Base-by-base conservation (phyloP, 2,113 vertebrate species). In the Ursus arctos region DNA sequence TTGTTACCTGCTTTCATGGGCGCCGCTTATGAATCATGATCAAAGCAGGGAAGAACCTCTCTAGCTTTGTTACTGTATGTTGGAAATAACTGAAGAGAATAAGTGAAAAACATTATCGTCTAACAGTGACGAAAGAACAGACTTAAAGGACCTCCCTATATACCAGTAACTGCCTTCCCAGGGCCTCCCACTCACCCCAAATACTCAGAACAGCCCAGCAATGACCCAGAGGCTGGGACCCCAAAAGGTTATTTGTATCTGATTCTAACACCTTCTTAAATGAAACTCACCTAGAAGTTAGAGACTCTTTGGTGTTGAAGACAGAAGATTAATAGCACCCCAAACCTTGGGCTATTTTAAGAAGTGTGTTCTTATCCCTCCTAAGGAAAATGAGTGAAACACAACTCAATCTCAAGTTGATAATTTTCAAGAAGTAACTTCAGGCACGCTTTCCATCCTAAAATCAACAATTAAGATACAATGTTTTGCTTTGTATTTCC, bases 381-480 rank as follows among this genome's bases (percentile, higher is more conserved):
- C 59, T 10, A 47, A 87, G 47, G 71, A 92, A 96, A 95, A 69
- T 61, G 2, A 74, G 24, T 67, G 31, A 81, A 80, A 57, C 18
- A 5, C 59, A 85, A 88, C 67, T 69, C n/a, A 74, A 43, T 21
- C 2, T 72, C 40, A 77, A 79, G 57, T 19, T 91, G 65, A 72
- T 90, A 77, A 12, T 33, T 79, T 92, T n/a, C 28, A 55, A 31
- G 33, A 95, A 74, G 31, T 47, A 71, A 92, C 3, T 28, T 53
- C 53, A 93, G 74, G 26, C 24, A 59, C 6, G 55, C 2, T 83
- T 69, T 86, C 36, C 72, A 53, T 36, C 3, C 57, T 83, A 53
- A 95, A 95, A 72, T 36, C 26, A 92, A 57, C 11, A 93, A 83
- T 74, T 74, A 51, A 88, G 65, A 84, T 47, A 83, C 1, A 40